These are phyloP conservation scores for Carabus problematicus DNA, from an alignment of 2,888 invertebrate species.

Conservation along the genomic window DNA sequence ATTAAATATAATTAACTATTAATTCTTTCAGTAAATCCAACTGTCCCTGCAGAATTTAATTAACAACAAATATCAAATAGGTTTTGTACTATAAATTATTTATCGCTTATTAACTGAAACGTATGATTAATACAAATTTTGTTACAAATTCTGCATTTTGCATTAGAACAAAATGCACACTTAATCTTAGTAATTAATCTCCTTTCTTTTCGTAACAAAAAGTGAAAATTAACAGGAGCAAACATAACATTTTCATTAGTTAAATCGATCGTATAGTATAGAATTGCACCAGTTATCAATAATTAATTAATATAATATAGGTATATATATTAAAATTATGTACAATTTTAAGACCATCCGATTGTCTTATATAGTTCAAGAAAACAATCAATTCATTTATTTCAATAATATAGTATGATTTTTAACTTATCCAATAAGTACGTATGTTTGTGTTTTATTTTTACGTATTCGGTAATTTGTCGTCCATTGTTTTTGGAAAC, in stretches of 20 bases:
- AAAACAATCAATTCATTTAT: constrained; percentile 36
- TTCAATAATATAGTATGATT: constrained; percentile 30
- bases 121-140: neutral
- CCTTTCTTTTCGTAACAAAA: constrained; percentile 23
- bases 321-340: constrained; percentile 39
- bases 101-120: neutral
- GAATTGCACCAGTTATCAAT: constrained; percentile 41
- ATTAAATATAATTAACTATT: constrained; percentile 10
- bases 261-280: constrained; percentile 38
- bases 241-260: constrained; percentile 37
- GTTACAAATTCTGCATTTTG: neutral
- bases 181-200: neutral
- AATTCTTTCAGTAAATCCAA: neutral
- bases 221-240: constrained; percentile 29
- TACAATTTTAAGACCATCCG: constrained; percentile 41
- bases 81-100: neutral
- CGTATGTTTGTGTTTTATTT: constrained; percentile 30
- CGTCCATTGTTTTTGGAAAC: constrained; percentile 33
- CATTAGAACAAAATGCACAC: neutral
- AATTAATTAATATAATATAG: constrained; percentile 29
- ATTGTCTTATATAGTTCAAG: constrained; percentile 39
- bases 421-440: constrained; percentile 33
- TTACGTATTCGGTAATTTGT: constrained; percentile 39
- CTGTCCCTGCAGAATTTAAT: too few species aligned
- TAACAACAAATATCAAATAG: neutral